Evolutionary conservation across 2,113 vertebrate genomes (phyloP), one percentile per base, ranked within the genome.

Genomic region (Perca schrenkii): DNA sequence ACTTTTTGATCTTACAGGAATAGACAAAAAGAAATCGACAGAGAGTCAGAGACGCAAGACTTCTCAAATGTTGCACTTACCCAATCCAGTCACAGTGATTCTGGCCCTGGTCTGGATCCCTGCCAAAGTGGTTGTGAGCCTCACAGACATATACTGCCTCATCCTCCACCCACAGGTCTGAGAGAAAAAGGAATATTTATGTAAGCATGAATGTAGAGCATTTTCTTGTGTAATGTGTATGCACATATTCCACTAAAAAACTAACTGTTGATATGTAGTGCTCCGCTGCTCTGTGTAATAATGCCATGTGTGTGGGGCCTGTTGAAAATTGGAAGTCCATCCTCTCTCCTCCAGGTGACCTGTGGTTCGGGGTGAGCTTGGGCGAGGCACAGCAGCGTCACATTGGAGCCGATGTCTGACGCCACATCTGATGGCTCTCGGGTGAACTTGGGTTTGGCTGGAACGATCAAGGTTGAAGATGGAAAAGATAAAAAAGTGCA

Each of bases 81-180:
- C 97, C 62, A 99, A 93, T 92, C 98, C 98, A 11, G 98, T 99
- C 36, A 99, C 96, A 46, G 96, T 97, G 78, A 99, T 4, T 0
- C 79, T 96, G 67, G 95, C 94, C 68, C 90, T 92, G 0, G 96
- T 93, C 80, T 96, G 94, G 88, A 98, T 96, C 88, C 88, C 88
- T 97, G 11, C 98, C 98, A 95, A 99, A 99, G 76, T 96, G 96
- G 88, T 99, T 99, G 86, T 97, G 96, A 77, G 97, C 98, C 91
- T 99, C 97, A 95, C 98, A 99, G 34, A 98, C 31, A 0, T 98
- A 99, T 7, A 93, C 94, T 3, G 94, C 96, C 77, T 97, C 96
- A 94, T 99, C 98, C 28, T 92, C 97, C 71, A 99, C 95, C 97
- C 97, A 99, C 36, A 99, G 86, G 80, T 96, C 98, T 99, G 80